Percentiles rank a stretch among this genome's conserved stretches.
These are phyloP conservation scores for Maniola hyperantus DNA, from an alignment of 2,888 invertebrate species.

Conservation along the genomic window DNA sequence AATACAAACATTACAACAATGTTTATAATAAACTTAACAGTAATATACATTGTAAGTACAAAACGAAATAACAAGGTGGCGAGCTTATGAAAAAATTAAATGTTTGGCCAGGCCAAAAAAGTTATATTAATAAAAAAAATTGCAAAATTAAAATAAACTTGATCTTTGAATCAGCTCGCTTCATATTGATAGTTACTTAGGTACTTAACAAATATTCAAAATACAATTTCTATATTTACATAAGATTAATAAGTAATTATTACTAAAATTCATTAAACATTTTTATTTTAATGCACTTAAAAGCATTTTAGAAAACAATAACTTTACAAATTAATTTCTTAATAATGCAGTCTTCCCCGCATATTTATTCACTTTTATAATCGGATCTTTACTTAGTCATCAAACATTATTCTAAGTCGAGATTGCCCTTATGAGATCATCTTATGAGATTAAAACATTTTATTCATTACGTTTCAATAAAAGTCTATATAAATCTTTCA, in stretches of 20 bases:
- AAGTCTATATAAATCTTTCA: slow-evolving; percentile 41
- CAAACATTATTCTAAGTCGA: slow-evolving; percentile 51
- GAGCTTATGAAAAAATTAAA: slow-evolving; percentile 36
- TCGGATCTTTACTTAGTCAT: slow-evolving; percentile 27
- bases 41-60: slow-evolving; percentile 68
- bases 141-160: slow-evolving; percentile 13
- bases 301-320: slow-evolving; percentile 8
- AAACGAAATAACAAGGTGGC: slow-evolving; percentile 71
- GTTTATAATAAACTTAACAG: slow-evolving; percentile 76
- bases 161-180: slow-evolving; percentile 24
- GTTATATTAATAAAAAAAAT: slow-evolving; percentile 40
- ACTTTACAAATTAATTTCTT: slow-evolving; percentile 19
- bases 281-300: slow-evolving; percentile 1
- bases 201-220: slow-evolving; percentile 20
- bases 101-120: slow-evolving; percentile 53
- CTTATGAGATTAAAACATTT: slow-evolving; percentile 45
- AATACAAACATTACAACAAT: slow-evolving; percentile 79
- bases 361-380: slow-evolving; percentile 40
- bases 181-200: slow-evolving; percentile 26
- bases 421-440: slow-evolving; percentile 71
- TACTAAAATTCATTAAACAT: slow-evolving; percentile 25
- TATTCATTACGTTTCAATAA: slow-evolving; percentile 37
- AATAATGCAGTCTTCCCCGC: slow-evolving; percentile 53
- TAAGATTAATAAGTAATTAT: slow-evolving; percentile 25
- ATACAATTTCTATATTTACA: slow-evolving; percentile 32